Evolutionary conservation across 2,797 vertebrate genomes (phyloP).

Genomic region (Danio albolineatus): DNA sequence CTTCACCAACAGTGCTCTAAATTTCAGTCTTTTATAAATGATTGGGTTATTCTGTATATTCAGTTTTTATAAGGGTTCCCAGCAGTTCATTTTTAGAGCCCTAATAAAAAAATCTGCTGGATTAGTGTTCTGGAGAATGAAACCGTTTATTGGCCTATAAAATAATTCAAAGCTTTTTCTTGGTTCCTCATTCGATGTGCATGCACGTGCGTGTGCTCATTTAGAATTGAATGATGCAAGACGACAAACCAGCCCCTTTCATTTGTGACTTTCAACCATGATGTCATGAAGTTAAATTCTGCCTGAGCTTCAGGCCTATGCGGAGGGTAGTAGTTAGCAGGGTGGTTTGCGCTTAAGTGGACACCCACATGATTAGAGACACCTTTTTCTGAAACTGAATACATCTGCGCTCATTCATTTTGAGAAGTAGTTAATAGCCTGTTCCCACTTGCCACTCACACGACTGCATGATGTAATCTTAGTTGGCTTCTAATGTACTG

Average conservation of each 20-base stretch:
- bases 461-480: neutral
- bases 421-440: conserved; percentile 23
- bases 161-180: neutral
- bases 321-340: conserved; percentile 1
- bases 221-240: conserved; percentile 16
- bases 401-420: conserved; percentile 24
- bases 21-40: neutral
- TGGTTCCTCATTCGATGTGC: neutral
- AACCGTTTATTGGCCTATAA: conserved; percentile 5
- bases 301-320: neutral
- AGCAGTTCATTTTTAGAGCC: neutral
- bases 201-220: neutral
- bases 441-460: neutral
- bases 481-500: neutral
- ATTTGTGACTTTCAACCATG: conserved; percentile 31
- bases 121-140: neutral
- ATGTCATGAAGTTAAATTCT: conserved; percentile 23
- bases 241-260: conserved; percentile 19
- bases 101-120: no score
- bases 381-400: conserved; percentile 25
- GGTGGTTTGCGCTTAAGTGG: conserved; percentile 34
- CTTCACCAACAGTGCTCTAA: neutral
- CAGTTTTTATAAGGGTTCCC: neutral
- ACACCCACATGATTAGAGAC: conserved; percentile 37
- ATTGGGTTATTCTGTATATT: neutral